Base-by-base conservation (phyloP, 1,140 invertebrate genomes). In the Portunus trituberculatus region DNA sequence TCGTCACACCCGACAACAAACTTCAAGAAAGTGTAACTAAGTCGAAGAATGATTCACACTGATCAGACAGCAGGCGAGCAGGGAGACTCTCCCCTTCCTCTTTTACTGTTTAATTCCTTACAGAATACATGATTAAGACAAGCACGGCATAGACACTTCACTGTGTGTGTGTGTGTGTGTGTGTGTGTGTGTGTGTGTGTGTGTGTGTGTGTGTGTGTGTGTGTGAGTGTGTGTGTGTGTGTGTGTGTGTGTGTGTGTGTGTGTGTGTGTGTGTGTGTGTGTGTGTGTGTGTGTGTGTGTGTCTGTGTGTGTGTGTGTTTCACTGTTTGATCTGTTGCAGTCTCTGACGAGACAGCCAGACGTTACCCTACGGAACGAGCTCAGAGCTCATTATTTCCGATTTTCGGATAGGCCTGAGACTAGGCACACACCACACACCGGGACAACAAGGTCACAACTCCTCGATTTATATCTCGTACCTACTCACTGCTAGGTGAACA, bases 201-300 rank as follows among this genome's bases (percentile, higher is more conserved):
- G 59, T 76, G 59, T 76, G 59, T 76, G 59, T 76, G 59, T 76
- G 59, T 76, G 59, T 76, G 59, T 76, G 59, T 76, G 59, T 76
- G 59, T 76, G 59, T 76, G 59, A 4, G 59, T 76, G 59, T 76
- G 59, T 76, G 59, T 76, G 59, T 76, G 59, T 76, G 59, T 76
- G 59, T 76, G 59, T 76, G 59, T 76, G 59, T 76, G 59, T 76
- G 59, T 76, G 59, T 76, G 59, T 76, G 59, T 76, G 59, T 76
- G 59, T 76, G 59, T 76, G 59, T 76, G 59, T 76, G 59, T 76
- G 59, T 76, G 59, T 76, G 59, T 76, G 59, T 76, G 59, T 76
- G 59, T 76, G 59, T 76, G 59, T 76, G 59, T 76, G 59, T 76
- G 59, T 76, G 59, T 20, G 59, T 76, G 59, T 76, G 59, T 76